A percentile compares a stretch with the other conserved stretches of the same genome.
phyloP scores from a whole-genome alignment of 2,888 invertebrate genomes.

The Sicus ferrugineus region DNA sequence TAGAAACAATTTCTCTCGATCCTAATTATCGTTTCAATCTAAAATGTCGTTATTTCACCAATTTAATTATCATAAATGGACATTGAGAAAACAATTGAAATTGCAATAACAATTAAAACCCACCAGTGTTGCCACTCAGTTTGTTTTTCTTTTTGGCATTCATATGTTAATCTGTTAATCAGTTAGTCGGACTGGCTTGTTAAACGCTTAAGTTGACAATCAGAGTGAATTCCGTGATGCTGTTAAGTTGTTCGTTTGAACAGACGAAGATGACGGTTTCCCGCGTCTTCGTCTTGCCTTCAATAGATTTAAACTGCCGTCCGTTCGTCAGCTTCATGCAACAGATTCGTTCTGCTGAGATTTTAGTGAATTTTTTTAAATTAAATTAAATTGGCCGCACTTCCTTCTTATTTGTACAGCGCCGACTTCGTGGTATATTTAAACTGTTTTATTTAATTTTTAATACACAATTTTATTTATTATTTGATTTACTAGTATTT shows the following conservation, averaged over 20 bases:
- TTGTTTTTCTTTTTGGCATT: no score
- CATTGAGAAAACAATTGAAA: not conserved
- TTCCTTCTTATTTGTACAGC: constrained; percentile 12
- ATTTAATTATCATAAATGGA: no score
- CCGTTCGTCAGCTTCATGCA: not conserved
- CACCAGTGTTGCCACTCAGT: not conserved
- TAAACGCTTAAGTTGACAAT: constrained; percentile 39
- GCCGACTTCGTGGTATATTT: not conserved
- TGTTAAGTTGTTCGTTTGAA: not conserved
- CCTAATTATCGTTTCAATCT: no score
- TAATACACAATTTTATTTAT: no score
- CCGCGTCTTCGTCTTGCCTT: not conserved
- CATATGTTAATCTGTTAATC: not conserved
- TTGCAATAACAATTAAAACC: not conserved
- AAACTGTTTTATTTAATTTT: not conserved
- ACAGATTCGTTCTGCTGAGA: not conserved
- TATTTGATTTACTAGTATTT: no score
- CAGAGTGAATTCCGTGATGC: constrained; percentile 20
- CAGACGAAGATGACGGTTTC: not conserved
- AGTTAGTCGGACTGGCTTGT: constrained; percentile 21
- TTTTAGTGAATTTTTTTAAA: not conserved
- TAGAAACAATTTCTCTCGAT: no score
- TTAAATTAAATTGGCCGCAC: constrained; percentile 18
- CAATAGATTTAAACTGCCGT: not conserved
- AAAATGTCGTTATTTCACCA: no score